Conservation (phyloP, 2,797 vertebrate genomes). For the Scolopax bukidnonensis region DNA sequence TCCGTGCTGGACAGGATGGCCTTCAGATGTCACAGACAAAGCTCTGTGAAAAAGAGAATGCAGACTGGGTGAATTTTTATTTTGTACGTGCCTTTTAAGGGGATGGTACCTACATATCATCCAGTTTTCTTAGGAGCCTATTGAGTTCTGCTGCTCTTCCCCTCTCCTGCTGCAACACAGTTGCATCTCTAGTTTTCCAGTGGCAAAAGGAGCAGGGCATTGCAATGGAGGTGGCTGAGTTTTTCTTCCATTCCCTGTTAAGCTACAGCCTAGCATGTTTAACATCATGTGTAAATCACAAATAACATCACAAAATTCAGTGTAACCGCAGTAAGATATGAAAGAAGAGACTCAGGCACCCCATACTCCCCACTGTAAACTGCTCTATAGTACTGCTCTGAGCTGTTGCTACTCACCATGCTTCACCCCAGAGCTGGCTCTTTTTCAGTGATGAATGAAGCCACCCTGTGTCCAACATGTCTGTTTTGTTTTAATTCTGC, state of each 20-base stretch:
- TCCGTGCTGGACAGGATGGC: neutral
- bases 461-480: slow-evolving; percentile 18
- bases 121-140: neutral
- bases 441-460: slow-evolving; percentile 31
- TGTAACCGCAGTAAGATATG: neutral
- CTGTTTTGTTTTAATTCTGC: slow-evolving; percentile 63
- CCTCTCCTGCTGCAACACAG: neutral
- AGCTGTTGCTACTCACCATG: neutral
- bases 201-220: neutral
- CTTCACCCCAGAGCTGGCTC: slow-evolving; percentile 5
- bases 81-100: neutral
- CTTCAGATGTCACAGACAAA: neutral
- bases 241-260: neutral
- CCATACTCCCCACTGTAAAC: neutral
- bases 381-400: neutral
- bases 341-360: neutral
- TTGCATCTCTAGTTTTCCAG: neutral
- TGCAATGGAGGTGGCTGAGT: neutral
- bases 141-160: neutral
- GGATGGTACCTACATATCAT: neutral
- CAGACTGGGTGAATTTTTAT: neutral
- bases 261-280: neutral
- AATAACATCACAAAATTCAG: neutral
- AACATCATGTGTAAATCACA: neutral
- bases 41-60: neutral